Evolutionary conservation across 1,140 invertebrate genomes (phyloP), one percentile per base, ranked within the genome.

Genomic region (Brachionus angularis): DNA sequence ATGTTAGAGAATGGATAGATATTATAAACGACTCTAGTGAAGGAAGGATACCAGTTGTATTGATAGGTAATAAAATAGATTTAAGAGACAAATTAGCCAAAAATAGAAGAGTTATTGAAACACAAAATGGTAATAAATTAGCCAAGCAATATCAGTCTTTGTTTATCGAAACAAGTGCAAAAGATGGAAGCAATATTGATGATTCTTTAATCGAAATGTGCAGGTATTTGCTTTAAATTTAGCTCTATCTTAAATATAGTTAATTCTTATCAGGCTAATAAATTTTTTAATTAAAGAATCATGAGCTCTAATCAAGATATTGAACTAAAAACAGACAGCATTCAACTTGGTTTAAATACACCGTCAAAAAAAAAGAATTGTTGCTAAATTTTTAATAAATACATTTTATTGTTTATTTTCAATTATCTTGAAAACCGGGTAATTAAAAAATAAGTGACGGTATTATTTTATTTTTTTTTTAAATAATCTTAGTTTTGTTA

Each of bases 41-140:
- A 21, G 33, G 33, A 16, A 16, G 42, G 47, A 73, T 81, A 46
- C 84, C 85, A 1, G 79, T 86, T 33, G 83, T 86, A 77, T 74
- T 86, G n/a, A 84, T 84, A 44, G 84, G 78, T 3, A 86, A 86
- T 74, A 86, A 86, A 77, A 78, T 78, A 12, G 85, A 86, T 76
- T 74, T 85, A 27, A 74, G 85, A 72, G 55, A 71, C 21, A 76
- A 79, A 55, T 52, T 74, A 14, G 75, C 77, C 55, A 74, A 75
- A 31, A 73, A 75, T 36, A 76, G 78, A 75, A 52, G 74, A 75
- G 53, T 73, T 76, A 12, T 78, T 80, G 21, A 75, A 73, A 23
- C 73, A 72, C 77, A 78, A 21, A 79, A 80, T 71, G 80, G 79
- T 14, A 74, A 76, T 33, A 74, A 76, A 71, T 73, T 82, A 23